Conservation (phyloP, 2,797 vertebrate species). For the Cirrhinus mrigala region DNA sequence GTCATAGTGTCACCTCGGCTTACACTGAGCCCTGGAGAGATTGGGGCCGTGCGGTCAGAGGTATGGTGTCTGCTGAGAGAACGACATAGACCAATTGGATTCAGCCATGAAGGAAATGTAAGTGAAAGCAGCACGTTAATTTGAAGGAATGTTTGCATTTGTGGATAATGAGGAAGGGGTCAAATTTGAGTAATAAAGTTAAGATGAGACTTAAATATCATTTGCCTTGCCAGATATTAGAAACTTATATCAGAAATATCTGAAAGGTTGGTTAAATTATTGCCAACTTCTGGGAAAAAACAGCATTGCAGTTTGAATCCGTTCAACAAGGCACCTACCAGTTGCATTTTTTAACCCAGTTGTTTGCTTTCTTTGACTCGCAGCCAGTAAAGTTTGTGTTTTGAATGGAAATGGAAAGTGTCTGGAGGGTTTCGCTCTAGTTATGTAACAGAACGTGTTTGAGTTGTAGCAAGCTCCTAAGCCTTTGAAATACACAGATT, state of each 20-base stretch:
- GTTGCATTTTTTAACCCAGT: background rate
- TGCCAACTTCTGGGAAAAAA: background rate
- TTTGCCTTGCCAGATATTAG: background rate
- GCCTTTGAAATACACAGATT: slow-evolving; percentile 46
- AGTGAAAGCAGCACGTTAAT: slow-evolving; percentile 40
- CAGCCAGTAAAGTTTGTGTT: slow-evolving; percentile 21
- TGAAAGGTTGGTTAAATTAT: background rate
- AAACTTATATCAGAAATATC: background rate
- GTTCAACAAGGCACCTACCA: background rate
- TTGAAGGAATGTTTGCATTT: slow-evolving; percentile 1
- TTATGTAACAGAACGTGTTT: slow-evolving; percentile 75
- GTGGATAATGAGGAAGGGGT: background rate
- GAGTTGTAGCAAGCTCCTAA: slow-evolving; percentile 70
- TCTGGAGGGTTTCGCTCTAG: slow-evolving; percentile 68
- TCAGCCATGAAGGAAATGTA: slow-evolving; percentile 68
- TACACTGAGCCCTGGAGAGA: slow-evolving; percentile 56
- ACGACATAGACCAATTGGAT: slow-evolving; percentile 39
- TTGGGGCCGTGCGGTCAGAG: slow-evolving; percentile 55
- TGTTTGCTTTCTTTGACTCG: slow-evolving; percentile 11
- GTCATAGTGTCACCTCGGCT: slow-evolving; percentile 58
- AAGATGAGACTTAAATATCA: background rate
- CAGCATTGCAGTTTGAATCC: background rate
- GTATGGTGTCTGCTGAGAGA: slow-evolving; percentile 64
- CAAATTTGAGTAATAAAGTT: background rate
- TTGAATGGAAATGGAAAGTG: slow-evolving; percentile 43